Base-by-base conservation (phyloP, 2,888 invertebrate genomes). In the Microchrysa polita region DNA sequence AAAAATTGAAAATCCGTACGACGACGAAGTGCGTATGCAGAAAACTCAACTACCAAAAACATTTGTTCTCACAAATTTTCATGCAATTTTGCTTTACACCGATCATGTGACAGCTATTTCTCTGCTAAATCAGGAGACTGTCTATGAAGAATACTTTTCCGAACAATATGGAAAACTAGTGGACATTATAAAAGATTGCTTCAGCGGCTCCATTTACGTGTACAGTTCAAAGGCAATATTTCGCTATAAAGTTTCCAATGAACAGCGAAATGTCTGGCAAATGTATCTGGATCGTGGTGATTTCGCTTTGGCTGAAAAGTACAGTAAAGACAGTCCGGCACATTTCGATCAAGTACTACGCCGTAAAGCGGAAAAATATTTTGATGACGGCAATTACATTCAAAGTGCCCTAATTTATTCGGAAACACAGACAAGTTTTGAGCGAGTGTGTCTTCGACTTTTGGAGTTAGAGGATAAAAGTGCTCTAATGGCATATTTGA, bases 391-490 rank as follows among this genome's bases (percentile, higher is more conserved):
- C 74, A 88, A 93, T 84, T 97, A 91, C 79, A 90, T 92, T 74
- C 88, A 90, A 78, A 96, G 96, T 82, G 98, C 98, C 0, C 88
- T 91, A 79, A 90, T 93, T 77, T 98, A 93, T 82, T 96, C 98
- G 0, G 92, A 95, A 79, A 96, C 97, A 0, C 91, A 93, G 79
- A 92, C 93, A 55, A 93, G 96, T 20, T 98, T 99, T 82, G 98
- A 98, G 86, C 95, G 95, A 79, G 91, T 98, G 48, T 94, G 97
- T 72, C 86, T 98, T 12, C 97, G 96, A 82, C 97, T 98, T 83
- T 86, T 97, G 18, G 90, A 93, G 82, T 88, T 91, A 0, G 89
- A 92, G 73, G 89, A 96, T 81, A 92, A 93, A 74, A 92, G 92
- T 78, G 95, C 98, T 0, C 85, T 99, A 67, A 95, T 96, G 85